Evolutionary conservation across 2,888 invertebrate species (phyloP), one percentile per base, ranked within the genome.

Genomic region (Dastarcus helophoroides): DNA sequence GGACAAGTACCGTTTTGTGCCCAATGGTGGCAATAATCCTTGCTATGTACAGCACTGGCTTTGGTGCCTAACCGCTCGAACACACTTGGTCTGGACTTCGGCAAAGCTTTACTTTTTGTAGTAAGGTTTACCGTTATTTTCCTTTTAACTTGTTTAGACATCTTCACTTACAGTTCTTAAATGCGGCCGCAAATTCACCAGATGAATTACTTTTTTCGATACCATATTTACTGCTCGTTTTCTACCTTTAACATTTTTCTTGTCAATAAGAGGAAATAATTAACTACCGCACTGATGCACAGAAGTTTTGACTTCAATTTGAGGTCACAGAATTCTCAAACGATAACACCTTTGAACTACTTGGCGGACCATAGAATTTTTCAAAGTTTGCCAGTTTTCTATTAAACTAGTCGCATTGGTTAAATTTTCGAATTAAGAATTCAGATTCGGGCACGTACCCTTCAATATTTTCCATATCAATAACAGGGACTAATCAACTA

Each of bases 51-150:
- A 15, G 69, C 61, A 38, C 66, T 65, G 54, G 79, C 77, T 64
- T 80, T 80, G 24, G 79, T 81, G 46, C 83, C 83, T 52, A 83
- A 71, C 49, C 83, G 72, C 64, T 83, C 83, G 64, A 84, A 84
- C 46, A 84, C 83, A 68, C 82, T 83, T 44, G 80, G 81, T 61
- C 81, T 71, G 53, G 64, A 64, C 50, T 62, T 63, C 59, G 71
- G 62, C 31, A 46, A 23, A 56, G 72, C 71, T 65, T 75, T 76
- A 58, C 68, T 68, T 69, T 76, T 75, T 56, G 74, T 70, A 63
- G 52, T 51, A 35, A 77, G 68, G 63, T 77, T 79, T 60, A 77
- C 77, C 59, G 79, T 76, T 62, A 79, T 78, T 73, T 79, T 79
- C 62, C 79, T 74, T 69, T 78, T 75, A 63, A 73, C 73, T 71